Base-by-base conservation (phyloP, 2,888 invertebrate genomes). In the Globia sparganii region DNA sequence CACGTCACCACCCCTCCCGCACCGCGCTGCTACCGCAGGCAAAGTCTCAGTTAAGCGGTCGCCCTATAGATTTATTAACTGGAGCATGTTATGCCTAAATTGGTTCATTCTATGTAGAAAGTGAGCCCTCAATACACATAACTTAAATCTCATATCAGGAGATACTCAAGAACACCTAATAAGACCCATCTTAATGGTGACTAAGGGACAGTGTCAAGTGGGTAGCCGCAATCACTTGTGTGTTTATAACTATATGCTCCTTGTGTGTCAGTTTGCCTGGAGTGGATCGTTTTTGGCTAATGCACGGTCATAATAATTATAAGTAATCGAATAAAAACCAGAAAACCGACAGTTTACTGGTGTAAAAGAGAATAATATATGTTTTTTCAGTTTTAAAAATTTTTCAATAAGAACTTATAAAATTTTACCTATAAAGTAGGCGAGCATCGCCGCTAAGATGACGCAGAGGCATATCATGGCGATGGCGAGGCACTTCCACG, bases 401-500 rank as follows among this genome's bases (percentile, higher is more conserved):
- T 5, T 11, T 68, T n/a, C 1, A 53, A 53, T 53, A 37, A 34
- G 37, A 34, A n/a, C 9, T 49, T 25, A 49, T 4, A 31, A 18
- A 31, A 5, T 34, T 98, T 98, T 97, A 99, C 99, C 98, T 97
- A 99, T 99, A 97, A 99, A 99, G 97, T 99, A 99, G 91, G 99
- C 98, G 95, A 99, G 97, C 98, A 99, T 99, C 89, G 99, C 99
- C 91, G 98, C 98, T 92, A 99, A 97, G 91, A 98, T 98, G 93
- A 99, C 98, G 93, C 98, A 98, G 91, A 99, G 97, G 94, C 99
- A 97, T 95, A 99, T 99, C 96, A 99, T 98, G 91, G 98, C 98
- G 95, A 99, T 98, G 95, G 99, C 99, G 94, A 99, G 98, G 96
- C 99, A 99, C 97, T 99, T 99, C 99, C 99, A 99, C 94, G 99